Percentiles rank a stretch among this genome's conserved stretches.
These are phyloP conservation scores for Ladona fulva DNA, from an alignment of 1,140 invertebrate species.

Conservation along the genomic window DNA sequence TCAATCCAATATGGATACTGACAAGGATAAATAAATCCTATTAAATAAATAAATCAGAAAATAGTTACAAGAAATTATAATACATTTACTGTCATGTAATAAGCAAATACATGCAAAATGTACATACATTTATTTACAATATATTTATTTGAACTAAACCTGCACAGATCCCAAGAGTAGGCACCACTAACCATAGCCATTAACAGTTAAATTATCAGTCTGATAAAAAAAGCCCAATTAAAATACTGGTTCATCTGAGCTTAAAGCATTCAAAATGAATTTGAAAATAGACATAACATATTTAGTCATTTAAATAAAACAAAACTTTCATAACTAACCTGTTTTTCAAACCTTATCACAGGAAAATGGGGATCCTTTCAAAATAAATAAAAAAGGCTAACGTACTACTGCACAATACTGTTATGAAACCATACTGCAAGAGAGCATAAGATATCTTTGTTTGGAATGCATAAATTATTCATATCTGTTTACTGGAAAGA, in stretches of 20 bases:
- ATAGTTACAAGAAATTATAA: not conserved
- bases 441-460: not conserved
- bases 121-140: not conserved
- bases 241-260: not conserved
- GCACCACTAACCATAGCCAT: not conserved
- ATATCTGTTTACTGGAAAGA: too few species aligned
- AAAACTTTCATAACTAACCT: not conserved
- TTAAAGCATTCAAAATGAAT: not conserved
- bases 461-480: too few species aligned
- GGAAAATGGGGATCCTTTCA: not conserved
- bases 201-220: not conserved
- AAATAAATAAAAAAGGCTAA: not conserved
- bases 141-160: not conserved
- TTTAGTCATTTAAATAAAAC: not conserved
- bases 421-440: not conserved
- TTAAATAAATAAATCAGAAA: not conserved
- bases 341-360: not conserved
- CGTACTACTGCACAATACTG: not conserved
- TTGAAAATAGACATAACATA: not conserved
- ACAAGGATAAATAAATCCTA: too few species aligned
- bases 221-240: not conserved
- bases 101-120: not conserved
- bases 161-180: not conserved
- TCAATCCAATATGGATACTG: too few species aligned
- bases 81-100: not conserved